Percentiles rank a stretch among this genome's conserved stretches.
phyloP scores from a whole-genome alignment of 37 sponge, comb jelly and placozoan species.

The Cladorhizidae sp. region DNA sequence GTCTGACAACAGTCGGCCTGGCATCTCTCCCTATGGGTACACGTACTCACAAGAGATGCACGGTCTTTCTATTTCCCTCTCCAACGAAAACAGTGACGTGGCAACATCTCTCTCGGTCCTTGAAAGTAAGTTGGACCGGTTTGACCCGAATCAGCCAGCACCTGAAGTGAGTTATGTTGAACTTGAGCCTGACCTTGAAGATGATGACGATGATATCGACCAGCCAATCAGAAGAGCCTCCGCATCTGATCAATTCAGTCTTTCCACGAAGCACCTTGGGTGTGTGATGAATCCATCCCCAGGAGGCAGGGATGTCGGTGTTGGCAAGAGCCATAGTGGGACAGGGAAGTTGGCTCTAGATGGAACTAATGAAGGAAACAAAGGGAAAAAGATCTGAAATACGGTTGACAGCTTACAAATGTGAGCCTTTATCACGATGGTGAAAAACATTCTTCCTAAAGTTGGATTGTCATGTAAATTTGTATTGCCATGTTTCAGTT shows the following conservation, averaged over 20 bases:
- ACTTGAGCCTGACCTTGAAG: constrained; percentile 20
- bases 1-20: neutral
- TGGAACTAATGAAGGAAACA: constrained; percentile 3
- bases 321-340: neutral
- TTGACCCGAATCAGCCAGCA: constrained; percentile 8
- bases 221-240: constrained; percentile 10
- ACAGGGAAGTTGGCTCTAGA: constrained; percentile 22
- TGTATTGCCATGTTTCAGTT: too few species aligned
- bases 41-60: constrained; percentile 17
- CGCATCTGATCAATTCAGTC: too few species aligned
- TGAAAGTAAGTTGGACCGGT: constrained; percentile 18
- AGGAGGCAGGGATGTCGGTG: too few species aligned
- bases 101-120: constrained; percentile 21
- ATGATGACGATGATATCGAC: constrained; percentile 32
- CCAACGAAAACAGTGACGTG: constrained; percentile 8
- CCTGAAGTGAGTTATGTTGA: constrained; percentile 22
- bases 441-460: too few species aligned
- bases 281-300: too few species aligned
- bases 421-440: too few species aligned
- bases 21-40: neutral
- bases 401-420: too few species aligned
- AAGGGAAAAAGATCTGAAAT: neutral
- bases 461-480: too few species aligned
- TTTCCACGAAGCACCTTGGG: too few species aligned
- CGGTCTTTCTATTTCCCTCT: constrained; percentile 3